Base-by-base conservation (phyloP, 2,113 vertebrate species). In the Poeciliopsis turrubarensis region DNA sequence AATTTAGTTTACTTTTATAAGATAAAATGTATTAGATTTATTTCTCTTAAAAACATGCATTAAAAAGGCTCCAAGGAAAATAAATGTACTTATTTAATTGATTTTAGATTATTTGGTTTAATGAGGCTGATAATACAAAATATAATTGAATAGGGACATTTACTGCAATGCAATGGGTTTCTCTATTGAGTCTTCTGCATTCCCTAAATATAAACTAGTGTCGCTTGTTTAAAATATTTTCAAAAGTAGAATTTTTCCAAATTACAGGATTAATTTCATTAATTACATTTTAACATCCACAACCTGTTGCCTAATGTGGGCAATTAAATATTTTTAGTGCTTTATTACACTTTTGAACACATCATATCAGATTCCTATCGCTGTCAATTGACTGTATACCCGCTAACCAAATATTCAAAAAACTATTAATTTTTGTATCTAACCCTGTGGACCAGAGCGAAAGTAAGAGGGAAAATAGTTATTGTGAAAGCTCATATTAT, bases 401-500 rank as follows among this genome's bases (percentile, higher is more conserved):
- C 31, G 26, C 6, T n/a, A 22, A 64, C 37, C 37, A 72, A 63
- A 44, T 69, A 73, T 86, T 70, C 54, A 73, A 82, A 5, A 90
- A 89, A 67, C 22, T 19, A 25, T 30, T 2, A 63, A 63, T 44
- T 41, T 44, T 41, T 72, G 27, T 5, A 29, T 54, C n/a, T 25
- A 32, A 31, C 31, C 73, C 82, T 77, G 87, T 85, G 85, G 64
- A 83, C 84, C 83, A 68, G 84, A 34, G 70, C 54, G 95, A 96
- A 95, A 95, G 95, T 94, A 65, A 76, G 75, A 89, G 80, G 88
- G 95, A 95, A 95, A 95, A 96, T 96, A 95, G 96, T 96, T 95
- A 95, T 94, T 94, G 95, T 95, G 93, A 94, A 93, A 91, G 93
- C 94, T 79, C 90, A 88, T 70, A 91, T 87, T 91, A 91, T 82